Base-by-base conservation (phyloP, 1,140 invertebrate species). In the Propsilocerus akamusi region DNA sequence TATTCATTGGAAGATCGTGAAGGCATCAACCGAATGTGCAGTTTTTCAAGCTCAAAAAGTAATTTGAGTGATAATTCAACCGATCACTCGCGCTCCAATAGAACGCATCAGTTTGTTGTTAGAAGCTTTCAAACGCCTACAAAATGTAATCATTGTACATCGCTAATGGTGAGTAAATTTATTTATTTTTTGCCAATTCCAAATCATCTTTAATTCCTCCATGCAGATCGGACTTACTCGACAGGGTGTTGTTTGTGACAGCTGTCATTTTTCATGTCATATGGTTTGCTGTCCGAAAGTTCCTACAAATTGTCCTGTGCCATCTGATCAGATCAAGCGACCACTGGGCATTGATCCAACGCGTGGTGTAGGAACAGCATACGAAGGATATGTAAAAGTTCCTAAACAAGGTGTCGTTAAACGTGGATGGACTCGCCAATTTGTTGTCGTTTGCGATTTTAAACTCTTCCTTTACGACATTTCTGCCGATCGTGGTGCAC, bases 391-490 rank as follows among this genome's bases (percentile, higher is more conserved):
- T 67, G 89, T 94, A 11, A 87, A 89, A 72, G 82, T 91, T 50
- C 94, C 94, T 6, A 92, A 92, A 68, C 80, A 81, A 55, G 91
- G 91, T 34, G 93, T 93, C 52, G 92, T 97, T n/a, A 94, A 95
- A 66, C 93, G 93, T 68, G 92, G 92, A 49, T 97, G 93, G 92
- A 77, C 86, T 57, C 72, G 87, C 48, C 90, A 94, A 68, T 97
- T 94, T 72, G 91, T 97, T 14, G 91, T 96, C 26, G 91, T 97
- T 30, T 97, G 93, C 68, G 93, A 97, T 69, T 97, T 96, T 68
- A 97, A 97, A 72, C 72, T 97, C 56, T 97, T 96, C 70, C 75
- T 97, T 4, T 97, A 96, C 65, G 93, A 97, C 61, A 87, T 94
- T 58, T 87, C 83, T 47, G 78, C 85, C 47, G 90, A 94, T 64